These are phyloP conservation scores for Otis tarda DNA, from an alignment of 2,113 vertebrate species.

Conservation along the genomic window DNA sequence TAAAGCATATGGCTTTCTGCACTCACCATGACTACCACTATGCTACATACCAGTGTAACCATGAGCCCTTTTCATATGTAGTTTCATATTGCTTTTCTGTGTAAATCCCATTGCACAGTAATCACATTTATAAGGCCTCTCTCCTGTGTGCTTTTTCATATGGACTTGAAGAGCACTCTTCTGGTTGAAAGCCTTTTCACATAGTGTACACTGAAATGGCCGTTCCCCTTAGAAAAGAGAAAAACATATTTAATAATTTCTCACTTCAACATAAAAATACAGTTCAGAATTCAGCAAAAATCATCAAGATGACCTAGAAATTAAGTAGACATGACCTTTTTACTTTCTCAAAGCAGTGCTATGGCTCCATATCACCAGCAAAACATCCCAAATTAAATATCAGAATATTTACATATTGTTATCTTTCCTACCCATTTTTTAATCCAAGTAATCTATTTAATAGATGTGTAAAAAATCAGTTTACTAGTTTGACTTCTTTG, in stretches of 20 bases:
- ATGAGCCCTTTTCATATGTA: slow-evolving; percentile 95
- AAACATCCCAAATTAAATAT: not conserved
- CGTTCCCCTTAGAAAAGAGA: slow-evolving; percentile 83
- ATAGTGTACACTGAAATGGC: slow-evolving; percentile 89
- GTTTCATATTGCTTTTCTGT: slow-evolving; percentile 99
- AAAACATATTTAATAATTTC: not conserved
- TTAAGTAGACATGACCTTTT: not conserved
- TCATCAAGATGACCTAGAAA: not conserved
- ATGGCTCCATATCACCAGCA: not conserved
- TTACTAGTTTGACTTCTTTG: not conserved
- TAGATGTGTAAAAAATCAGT: not conserved
- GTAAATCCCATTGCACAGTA: slow-evolving; percentile 94
- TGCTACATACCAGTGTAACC: slow-evolving; percentile 78
- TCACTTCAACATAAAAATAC: not conserved
- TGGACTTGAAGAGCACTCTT: slow-evolving; percentile 98
- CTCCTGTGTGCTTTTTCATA: slow-evolving; percentile 96
- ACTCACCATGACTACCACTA: not conserved
- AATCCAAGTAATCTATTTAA: not conserved
- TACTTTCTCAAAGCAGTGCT: not conserved
- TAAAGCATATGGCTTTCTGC: not conserved
- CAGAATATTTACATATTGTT: not conserved
- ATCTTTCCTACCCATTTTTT: not conserved
- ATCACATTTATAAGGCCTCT: slow-evolving; percentile 93
- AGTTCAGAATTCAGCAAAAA: not conserved
- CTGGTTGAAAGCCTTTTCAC: slow-evolving; percentile 98